Base-by-base conservation (phyloP, 2,113 vertebrate genomes). In the Nesogale talazaci region DNA sequence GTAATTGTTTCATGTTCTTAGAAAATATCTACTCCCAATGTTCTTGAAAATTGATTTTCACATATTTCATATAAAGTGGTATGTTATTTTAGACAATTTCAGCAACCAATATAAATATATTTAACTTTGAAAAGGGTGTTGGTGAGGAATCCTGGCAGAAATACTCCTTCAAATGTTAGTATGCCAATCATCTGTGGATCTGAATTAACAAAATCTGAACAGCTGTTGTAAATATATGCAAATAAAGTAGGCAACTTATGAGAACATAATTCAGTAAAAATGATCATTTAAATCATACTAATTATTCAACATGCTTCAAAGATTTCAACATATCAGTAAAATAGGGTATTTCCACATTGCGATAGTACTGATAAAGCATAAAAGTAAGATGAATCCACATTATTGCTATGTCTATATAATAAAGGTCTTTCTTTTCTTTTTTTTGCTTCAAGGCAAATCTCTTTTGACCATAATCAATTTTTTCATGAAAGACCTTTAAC, bases 191-290 rank as follows among this genome's bases (percentile, higher is more conserved):
- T 52, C 46, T 52, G 46, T 52, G 46, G 46, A 52, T 91, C 63
- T 52, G 59, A 86, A 86, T 80, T 78, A 84, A 57, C 42, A 34
- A 8, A 34, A 36, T 36, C 22, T 40, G 17, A 92, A 76, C 52
- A 94, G 31, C 34, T 89, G n/a, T 27, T 89, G 65, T 40, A 76
- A 85, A 52, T 72, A 90, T 81, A 88, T 83, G 46, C 6, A 38
- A 94, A 72, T 86, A 16, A 52, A 89, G 52, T 31, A n/a, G 42
- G 74, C 14, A 74, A 67, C 22, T 89, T 91, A 86, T 52, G 34
- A 82, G 36, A 86, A 69, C 0, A 34, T 56, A 84, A 74, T 69
- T 93, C 23, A 89, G 59, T 42, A 9, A 72, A 86, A 89, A 63
- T 83, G 1, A 69, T 5, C n/a, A 70, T 19, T 70, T 34, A 70